A percentile compares a stretch with the other conserved stretches of the same genome.
phyloP scores from a whole-genome alignment of 1,140 invertebrate genomes.

The Drosophila ficusphila region DNA sequence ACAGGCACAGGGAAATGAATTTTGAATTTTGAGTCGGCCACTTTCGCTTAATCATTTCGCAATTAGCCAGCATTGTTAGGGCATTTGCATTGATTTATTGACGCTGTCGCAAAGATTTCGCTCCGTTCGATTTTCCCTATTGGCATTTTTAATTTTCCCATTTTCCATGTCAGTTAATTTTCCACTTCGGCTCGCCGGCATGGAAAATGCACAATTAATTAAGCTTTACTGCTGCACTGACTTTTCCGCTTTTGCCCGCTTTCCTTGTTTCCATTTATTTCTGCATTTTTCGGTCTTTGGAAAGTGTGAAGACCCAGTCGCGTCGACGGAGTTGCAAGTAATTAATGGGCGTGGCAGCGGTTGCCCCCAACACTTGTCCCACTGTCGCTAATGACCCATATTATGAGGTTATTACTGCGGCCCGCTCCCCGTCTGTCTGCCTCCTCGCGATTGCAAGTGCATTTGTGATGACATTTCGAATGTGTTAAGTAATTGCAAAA shows the following conservation, averaged over 20 bases:
- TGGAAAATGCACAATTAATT: conserved; percentile 67
- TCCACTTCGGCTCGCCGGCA: conserved; percentile 18
- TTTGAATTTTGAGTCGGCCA: conserved; percentile 57
- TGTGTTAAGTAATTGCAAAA: conserved; percentile 52
- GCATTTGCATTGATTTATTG: conserved; percentile 42
- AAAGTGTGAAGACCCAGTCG: conserved; percentile 47
- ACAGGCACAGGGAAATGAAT: conserved; percentile 27
- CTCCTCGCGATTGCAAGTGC: conserved; percentile 27
- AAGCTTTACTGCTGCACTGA: conserved; percentile 23
- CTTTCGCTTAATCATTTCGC: conserved; percentile 63
- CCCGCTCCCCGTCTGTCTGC: not conserved
- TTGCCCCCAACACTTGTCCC: conserved; percentile 27
- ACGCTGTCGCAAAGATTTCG: conserved; percentile 21
- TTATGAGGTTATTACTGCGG: conserved; percentile 38
- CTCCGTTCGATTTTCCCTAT: not conserved
- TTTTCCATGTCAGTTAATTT: conserved; percentile 34
- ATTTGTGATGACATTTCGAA: conserved; percentile 36
- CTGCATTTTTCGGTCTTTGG: conserved; percentile 16
- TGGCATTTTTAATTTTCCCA: conserved; percentile 16
- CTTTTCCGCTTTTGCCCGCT: conserved; percentile 2
- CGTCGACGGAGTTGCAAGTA: conserved; percentile 53
- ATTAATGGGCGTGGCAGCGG: conserved; percentile 54
- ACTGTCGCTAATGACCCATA: conserved; percentile 66
- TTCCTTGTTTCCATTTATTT: conserved; percentile 11
- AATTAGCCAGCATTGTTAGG: conserved; percentile 56